Conservation (phyloP, 1,140 invertebrate genomes). For the Penaeus vannamei region DNA sequence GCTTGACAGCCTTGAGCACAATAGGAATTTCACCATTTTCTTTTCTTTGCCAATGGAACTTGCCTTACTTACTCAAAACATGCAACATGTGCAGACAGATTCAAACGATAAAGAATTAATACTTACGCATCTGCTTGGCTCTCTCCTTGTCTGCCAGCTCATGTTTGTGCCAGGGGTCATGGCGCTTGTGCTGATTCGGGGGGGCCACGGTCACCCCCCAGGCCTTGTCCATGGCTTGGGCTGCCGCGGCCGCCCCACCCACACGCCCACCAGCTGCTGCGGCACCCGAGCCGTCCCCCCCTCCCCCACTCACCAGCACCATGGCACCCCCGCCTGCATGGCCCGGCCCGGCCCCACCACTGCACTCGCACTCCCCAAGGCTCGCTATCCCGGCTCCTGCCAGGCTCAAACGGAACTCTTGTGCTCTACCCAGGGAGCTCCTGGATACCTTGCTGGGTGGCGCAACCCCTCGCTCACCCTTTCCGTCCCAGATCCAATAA, state of each 20-base stretch:
- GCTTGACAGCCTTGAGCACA: no score
- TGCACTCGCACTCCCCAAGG: constrained; percentile 55
- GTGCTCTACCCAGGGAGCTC: constrained; percentile 40
- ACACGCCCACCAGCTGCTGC: constrained; percentile 60
- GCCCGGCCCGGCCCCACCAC: constrained; percentile 59
- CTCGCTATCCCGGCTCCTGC: constrained; percentile 63
- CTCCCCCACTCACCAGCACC: constrained; percentile 68
- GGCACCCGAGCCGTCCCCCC: constrained; percentile 63
- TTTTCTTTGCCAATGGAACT: no score
- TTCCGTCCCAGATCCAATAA: no score
- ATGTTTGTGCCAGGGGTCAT: constrained; percentile 69
- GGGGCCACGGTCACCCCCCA: constrained; percentile 68
- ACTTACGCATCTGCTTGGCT: constrained; percentile 68
- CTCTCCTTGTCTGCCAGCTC: constrained; percentile 68
- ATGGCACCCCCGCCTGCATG: constrained; percentile 66
- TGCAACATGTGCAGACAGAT: neutral
- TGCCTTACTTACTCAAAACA: neutral
- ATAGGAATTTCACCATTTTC: no score
- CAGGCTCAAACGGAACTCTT: constrained; percentile 46
- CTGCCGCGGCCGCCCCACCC: constrained; percentile 57
- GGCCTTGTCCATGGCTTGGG: constrained; percentile 68
- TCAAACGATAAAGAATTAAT: neutral
- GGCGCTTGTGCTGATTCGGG: constrained; percentile 68
- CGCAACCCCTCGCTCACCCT: no score
- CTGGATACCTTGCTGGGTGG: constrained; percentile 1